Evolutionary conservation across 1,140 invertebrate species (phyloP).

Genomic region (Pemphigus obesinymphae): DNA sequence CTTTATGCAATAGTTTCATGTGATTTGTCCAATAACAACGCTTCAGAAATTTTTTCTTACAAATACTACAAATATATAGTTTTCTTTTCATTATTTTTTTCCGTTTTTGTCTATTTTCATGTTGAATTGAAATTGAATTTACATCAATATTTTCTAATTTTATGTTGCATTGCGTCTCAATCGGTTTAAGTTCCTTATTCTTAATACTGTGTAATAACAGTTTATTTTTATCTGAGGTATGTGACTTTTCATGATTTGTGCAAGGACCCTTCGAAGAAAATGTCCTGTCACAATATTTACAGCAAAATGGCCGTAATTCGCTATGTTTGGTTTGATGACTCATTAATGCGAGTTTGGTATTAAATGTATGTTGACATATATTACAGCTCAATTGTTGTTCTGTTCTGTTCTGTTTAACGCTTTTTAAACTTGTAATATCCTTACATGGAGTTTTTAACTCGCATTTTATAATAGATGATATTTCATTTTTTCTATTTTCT

Average conservation of each 20-base stretch:
- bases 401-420: neutral
- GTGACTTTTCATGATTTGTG: constrained; percentile 13
- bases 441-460: neutral
- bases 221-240: neutral
- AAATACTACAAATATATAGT: neutral
- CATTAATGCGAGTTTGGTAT: neutral
- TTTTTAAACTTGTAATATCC: neutral
- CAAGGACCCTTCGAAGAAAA: neutral
- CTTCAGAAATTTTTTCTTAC: neutral
- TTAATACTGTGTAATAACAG: neutral
- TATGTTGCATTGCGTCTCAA: neutral
- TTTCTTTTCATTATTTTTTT: neutral
- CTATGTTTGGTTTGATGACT: neutral
- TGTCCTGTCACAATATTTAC: neutral
- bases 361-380: neutral
- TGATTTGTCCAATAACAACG: neutral
- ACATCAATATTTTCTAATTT: neutral
- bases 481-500: neutral
- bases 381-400: neutral
- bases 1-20: neutral
- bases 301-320: neutral
- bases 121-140: neutral
- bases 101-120: too few relatives aligned
- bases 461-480: neutral
- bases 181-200: neutral